These are phyloP conservation scores for Diarsia dahlii DNA, from an alignment of 2,888 invertebrate species.

Conservation along the genomic window DNA sequence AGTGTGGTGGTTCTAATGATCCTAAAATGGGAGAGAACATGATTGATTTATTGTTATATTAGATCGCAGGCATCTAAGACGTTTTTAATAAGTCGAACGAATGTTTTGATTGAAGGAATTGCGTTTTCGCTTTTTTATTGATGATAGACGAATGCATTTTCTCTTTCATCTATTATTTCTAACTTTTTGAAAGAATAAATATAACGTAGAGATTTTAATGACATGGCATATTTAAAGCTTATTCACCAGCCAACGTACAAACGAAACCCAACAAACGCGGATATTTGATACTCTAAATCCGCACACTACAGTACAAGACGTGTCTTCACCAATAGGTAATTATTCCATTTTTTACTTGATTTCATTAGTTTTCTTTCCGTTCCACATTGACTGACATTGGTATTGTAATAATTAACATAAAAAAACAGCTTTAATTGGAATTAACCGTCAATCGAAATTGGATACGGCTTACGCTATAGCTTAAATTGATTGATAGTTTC, in stretches of 20 bases:
- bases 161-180: background rate
- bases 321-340: slow-evolving; percentile 67
- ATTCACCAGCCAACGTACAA: slow-evolving; percentile 48
- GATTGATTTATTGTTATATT: slow-evolving; percentile 44
- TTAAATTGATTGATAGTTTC: slow-evolving; percentile 36
- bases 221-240: slow-evolving; percentile 59
- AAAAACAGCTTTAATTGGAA: slow-evolving; percentile 52
- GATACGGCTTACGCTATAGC: slow-evolving; percentile 40
- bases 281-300: slow-evolving; percentile 77
- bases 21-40: slow-evolving; percentile 33
- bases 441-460: slow-evolving; percentile 49
- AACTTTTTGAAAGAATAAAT: background rate
- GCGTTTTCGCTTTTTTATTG: slow-evolving; percentile 1
- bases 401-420: slow-evolving; percentile 61
- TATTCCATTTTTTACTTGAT: slow-evolving; percentile 64
- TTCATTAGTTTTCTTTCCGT: slow-evolving; percentile 66
- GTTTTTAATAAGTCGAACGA: slow-evolving; percentile 1
- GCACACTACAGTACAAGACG: slow-evolving; percentile 64
- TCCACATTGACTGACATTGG: slow-evolving; percentile 57
- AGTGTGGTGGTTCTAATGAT: slow-evolving; percentile 61
- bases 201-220: slow-evolving; percentile 5
- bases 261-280: slow-evolving; percentile 74
- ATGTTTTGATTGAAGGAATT: too few species aligned
- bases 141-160: slow-evolving; percentile 1
- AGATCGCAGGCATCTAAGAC: slow-evolving; percentile 26